Evolutionary conservation across 2,113 vertebrate species (phyloP).

Genomic region (Osmerus mordax): DNA sequence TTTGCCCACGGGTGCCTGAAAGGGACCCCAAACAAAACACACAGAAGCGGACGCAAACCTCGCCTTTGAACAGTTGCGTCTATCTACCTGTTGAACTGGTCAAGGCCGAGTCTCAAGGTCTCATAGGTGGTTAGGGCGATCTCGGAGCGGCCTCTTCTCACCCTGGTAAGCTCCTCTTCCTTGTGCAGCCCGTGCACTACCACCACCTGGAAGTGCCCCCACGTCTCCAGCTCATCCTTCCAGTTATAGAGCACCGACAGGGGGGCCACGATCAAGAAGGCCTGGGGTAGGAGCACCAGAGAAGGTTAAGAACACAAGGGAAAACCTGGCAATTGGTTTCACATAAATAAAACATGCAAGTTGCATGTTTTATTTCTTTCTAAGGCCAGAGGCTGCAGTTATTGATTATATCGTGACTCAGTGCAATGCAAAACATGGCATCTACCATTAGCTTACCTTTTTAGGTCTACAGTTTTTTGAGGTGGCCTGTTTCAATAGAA

Average conservation of each 20-base stretch:
- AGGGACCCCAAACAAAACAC: too few species aligned
- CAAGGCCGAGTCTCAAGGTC: slow-evolving; percentile 82
- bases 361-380: neutral
- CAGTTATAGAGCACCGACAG: slow-evolving; percentile 96
- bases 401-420: neutral
- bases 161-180: slow-evolving; percentile 80
- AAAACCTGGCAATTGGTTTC: neutral
- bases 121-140: slow-evolving; percentile 91
- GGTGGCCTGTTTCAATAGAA: slow-evolving; percentile 80
- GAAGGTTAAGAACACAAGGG: neutral
- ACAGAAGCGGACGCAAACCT: neutral
- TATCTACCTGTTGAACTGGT: slow-evolving; percentile 87
- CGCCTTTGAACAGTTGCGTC: neutral
- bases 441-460: slow-evolving; percentile 71
- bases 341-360: too few species aligned
- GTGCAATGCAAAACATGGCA: neutral
- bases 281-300: slow-evolving; percentile 60
- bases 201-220: slow-evolving; percentile 87
- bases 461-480: slow-evolving; percentile 55
- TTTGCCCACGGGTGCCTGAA: too few species aligned
- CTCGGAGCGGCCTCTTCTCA: slow-evolving; percentile 85
- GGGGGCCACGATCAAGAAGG: slow-evolving; percentile 91
- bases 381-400: neutral
- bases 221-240: slow-evolving; percentile 93
- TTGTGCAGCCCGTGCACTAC: slow-evolving; percentile 88